A percentile compares a stretch with the other conserved stretches of the same genome.
Conservation (phyloP, 2,113 vertebrate genomes). For the Caranx ignobilis region DNA sequence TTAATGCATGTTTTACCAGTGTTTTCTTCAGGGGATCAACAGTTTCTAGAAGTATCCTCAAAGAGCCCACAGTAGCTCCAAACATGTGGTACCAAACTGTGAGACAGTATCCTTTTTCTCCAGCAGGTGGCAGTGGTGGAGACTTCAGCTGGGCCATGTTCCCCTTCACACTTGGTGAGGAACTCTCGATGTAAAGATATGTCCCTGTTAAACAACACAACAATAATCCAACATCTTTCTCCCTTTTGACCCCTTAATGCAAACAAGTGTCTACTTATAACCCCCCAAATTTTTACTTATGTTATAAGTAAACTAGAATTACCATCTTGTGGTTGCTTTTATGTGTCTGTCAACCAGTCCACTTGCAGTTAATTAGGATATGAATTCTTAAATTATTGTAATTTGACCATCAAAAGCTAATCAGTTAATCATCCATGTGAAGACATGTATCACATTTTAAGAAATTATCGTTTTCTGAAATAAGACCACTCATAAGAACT, state of each 20-base stretch:
- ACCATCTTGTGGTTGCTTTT: too few species aligned
- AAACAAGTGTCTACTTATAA: background rate
- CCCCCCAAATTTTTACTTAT: background rate
- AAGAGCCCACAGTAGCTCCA: slow-evolving; percentile 78
- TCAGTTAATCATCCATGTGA: too few species aligned
- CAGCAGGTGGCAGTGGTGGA: slow-evolving; percentile 76
- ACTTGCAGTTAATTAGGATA: too few species aligned
- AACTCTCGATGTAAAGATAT: slow-evolving; percentile 80
- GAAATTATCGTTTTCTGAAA: too few species aligned
- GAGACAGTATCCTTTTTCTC: slow-evolving; percentile 80
- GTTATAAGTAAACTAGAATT: too few species aligned
- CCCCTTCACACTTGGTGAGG: slow-evolving; percentile 55
- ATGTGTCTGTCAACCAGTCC: too few species aligned
- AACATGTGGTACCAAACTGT: slow-evolving; percentile 85
- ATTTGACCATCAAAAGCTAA: too few species aligned
- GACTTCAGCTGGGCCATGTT: slow-evolving; percentile 79
- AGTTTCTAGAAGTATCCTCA: slow-evolving; percentile 74
- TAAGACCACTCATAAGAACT: too few species aligned
- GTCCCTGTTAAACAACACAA: slow-evolving; percentile 73
- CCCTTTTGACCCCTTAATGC: background rate
- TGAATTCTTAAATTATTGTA: too few species aligned
- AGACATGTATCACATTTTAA: too few species aligned
- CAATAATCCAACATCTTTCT: background rate
- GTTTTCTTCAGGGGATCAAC: slow-evolving; percentile 55
- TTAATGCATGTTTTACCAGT: slow-evolving; percentile 64